Evolutionary conservation across 2,888 invertebrate genomes (phyloP), one percentile per base, ranked within the genome.

Genomic region (Lasioglossum malachurum): DNA sequence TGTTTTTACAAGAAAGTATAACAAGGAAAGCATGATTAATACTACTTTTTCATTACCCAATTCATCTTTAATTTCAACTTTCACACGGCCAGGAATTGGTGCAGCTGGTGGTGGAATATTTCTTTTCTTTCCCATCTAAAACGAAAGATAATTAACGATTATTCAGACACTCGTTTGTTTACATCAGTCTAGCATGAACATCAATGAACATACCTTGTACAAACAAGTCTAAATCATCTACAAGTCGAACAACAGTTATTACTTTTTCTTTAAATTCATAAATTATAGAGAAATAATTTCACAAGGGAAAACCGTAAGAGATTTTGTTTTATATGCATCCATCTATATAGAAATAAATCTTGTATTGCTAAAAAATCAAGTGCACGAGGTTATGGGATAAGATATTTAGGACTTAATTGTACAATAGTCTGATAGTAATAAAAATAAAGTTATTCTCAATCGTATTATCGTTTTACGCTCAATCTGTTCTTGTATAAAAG

Each of bases 41-140:
- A 35, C 38, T 23, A 74, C 60, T 57, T 73, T 77, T 60, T 2
- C 27, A 72, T 92, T 92, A 95, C 95, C 93, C 73, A 95, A 90
- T 93, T 95, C 95, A 85, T 95, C 95, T 89, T 95, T 95, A 73
- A 95, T 94, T 91, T 95, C 95, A n/a, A 95, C 74, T 87, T 95
- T 95, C 23, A 95, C 90, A 46, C 93, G 92, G 72, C 92, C 92
- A 64, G 93, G 91, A 69, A 92, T 82, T 41, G 91, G 72, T 35
- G 83, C 71, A 44, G 87, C 76, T 10, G 94, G 53, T 5, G 90
- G 78, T 46, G 93, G 94, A 49, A 89, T 76, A 83, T 88, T 92
- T 75, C 94, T 90, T 87, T 94, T 95, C 82, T 95, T 95, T 69
- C 95, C 95, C 95, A 95, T 95, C 93, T 93, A 80, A 78, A 46